A percentile compares a stretch with the other conserved stretches of the same genome.
phyloP scores from a whole-genome alignment of 2,888 invertebrate species.

The Notodonta ziczac region DNA sequence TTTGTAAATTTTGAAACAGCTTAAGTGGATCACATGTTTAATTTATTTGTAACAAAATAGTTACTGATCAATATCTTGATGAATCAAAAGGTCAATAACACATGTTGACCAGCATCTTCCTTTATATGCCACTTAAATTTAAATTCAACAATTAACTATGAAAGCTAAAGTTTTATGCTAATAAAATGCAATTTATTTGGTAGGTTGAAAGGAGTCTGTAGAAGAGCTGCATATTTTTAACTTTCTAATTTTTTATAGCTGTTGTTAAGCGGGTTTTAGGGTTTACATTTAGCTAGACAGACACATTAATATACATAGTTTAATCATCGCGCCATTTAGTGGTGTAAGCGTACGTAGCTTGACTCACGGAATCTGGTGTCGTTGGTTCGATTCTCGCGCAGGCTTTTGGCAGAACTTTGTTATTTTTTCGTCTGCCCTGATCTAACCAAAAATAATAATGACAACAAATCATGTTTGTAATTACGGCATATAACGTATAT shows the following conservation, averaged over 20 bases:
- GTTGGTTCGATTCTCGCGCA: too few relatives aligned
- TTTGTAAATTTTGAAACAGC: too few relatives aligned
- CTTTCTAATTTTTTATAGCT: slow-evolving; percentile 80
- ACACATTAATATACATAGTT: slow-evolving; percentile 1
- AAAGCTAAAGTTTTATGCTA: slow-evolving; percentile 78
- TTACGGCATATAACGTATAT: too few relatives aligned
- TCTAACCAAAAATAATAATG: too few relatives aligned
- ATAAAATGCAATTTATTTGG: slow-evolving; percentile 80
- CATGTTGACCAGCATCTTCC: slow-evolving; percentile 53
- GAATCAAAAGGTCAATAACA: slow-evolving; percentile 62
- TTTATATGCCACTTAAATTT: slow-evolving; percentile 58
- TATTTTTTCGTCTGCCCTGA: too few relatives aligned
- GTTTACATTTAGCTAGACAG: slow-evolving; percentile 57
- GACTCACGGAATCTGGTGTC: neutral
- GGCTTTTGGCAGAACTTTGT: too few relatives aligned
- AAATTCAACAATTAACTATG: slow-evolving; percentile 70
- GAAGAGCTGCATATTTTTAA: slow-evolving; percentile 72
- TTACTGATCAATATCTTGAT: slow-evolving; percentile 37
- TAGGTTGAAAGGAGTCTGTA: slow-evolving; percentile 78
- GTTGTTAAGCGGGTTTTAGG: slow-evolving; percentile 77
- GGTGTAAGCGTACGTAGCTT: neutral
- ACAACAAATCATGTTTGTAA: too few relatives aligned
- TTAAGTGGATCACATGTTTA: too few relatives aligned
- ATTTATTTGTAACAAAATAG: neutral
- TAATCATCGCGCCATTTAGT: neutral